Evolutionary conservation across 2,113 vertebrate species (phyloP).

Genomic region (Carettochelys insculpta): DNA sequence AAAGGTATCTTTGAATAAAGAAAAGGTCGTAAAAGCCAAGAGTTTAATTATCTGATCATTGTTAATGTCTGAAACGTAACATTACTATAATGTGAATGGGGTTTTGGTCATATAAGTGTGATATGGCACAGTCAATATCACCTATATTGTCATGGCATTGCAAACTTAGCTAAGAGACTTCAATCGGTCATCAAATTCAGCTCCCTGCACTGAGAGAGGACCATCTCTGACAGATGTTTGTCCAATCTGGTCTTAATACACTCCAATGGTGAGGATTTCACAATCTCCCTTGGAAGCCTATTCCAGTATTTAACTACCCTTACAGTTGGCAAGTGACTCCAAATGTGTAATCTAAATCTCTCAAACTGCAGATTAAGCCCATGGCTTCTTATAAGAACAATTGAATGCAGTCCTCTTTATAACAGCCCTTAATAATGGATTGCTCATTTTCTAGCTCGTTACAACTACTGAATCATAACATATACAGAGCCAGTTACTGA

Average conservation of each 20-base stretch:
- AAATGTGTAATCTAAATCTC: neutral
- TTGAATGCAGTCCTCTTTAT: neutral
- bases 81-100: neutral
- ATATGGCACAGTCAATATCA: neutral
- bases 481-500: slow-evolving; percentile 36
- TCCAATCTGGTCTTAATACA: neutral
- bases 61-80: neutral
- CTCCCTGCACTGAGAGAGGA: neutral
- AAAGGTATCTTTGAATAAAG: neutral
- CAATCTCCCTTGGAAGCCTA: neutral
- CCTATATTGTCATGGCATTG: neutral
- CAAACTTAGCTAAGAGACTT: neutral
- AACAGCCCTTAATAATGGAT: neutral
- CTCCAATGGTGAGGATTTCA: neutral
- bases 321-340: neutral
- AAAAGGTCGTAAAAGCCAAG: neutral
- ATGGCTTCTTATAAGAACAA: neutral
- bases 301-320: neutral
- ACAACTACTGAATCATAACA: neutral
- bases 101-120: neutral
- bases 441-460: slow-evolving; percentile 27
- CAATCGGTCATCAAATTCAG: neutral
- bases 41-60: neutral
- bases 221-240: neutral
- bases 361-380: neutral